phyloP scores from a whole-genome alignment of 2,888 invertebrate genomes.

The Metalampra italica region DNA sequence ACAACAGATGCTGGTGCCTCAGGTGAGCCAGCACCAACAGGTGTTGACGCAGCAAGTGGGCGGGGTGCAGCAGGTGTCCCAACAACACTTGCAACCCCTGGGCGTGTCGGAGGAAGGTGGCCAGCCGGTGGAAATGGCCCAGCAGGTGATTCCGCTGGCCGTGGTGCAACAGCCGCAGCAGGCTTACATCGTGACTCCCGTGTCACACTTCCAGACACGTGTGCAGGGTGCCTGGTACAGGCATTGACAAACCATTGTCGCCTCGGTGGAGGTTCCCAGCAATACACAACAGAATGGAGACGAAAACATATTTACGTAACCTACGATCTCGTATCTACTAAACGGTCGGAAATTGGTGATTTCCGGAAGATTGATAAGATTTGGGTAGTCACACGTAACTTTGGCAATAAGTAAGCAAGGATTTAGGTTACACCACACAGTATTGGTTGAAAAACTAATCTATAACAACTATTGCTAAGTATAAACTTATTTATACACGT shows the following conservation, averaged over 20 bases:
- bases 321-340: constrained; percentile 40
- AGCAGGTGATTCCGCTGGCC: constrained; percentile 81
- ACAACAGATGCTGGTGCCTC: constrained; percentile 72
- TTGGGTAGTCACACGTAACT: constrained; percentile 42
- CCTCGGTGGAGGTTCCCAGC: constrained; percentile 22
- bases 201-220: constrained; percentile 81
- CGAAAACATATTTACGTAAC: constrained; percentile 36
- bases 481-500: constrained; percentile 64
- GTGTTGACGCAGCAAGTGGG: constrained; percentile 65
- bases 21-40: constrained; percentile 73
- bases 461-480: constrained; percentile 56
- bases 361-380: constrained; percentile 27
- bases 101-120: constrained; percentile 70
- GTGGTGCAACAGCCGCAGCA: constrained; percentile 82
- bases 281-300: constrained; percentile 22
- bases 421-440: constrained; percentile 61
- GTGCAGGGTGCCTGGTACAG: constrained; percentile 80
- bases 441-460: constrained; percentile 69
- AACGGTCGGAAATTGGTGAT: constrained; percentile 35
- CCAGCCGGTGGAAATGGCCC: constrained; percentile 80
- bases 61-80: constrained; percentile 62
- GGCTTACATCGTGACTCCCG: constrained; percentile 82
- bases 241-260: constrained; percentile 52
- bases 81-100: constrained; percentile 71
- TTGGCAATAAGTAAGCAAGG: constrained; percentile 67